These are phyloP conservation scores for Solenopsis fugax DNA, from an alignment of 1,140 invertebrate genomes.

Conservation along the genomic window DNA sequence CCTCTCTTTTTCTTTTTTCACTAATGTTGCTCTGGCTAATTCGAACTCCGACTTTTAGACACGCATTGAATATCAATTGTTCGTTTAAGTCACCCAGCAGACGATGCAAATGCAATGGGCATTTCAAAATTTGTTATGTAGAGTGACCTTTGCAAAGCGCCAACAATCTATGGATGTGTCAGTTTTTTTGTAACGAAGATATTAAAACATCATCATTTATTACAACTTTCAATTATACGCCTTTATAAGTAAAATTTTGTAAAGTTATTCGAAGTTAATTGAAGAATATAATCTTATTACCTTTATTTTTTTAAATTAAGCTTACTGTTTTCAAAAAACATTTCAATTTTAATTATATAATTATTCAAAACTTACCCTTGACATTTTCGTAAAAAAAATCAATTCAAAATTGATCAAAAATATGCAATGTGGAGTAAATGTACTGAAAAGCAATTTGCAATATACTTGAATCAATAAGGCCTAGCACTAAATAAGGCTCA, in stretches of 20 bases:
- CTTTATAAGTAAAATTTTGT: neutral
- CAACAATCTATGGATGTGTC: neutral
- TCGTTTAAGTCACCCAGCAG: conserved; percentile 20
- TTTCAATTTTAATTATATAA: no score
- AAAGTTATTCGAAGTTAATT: neutral
- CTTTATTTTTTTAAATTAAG: no score
- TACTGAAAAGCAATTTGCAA: no score
- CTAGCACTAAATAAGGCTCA: no score
- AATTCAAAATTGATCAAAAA: no score
- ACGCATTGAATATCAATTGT: conserved; percentile 40
- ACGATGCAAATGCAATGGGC: neutral
- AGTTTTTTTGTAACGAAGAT: neutral
- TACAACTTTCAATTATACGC: neutral
- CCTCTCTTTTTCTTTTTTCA: neutral
- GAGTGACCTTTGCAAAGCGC: neutral
- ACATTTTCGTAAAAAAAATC: no score
- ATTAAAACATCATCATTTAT: neutral
- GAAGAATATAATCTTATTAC: conserved; percentile 1
- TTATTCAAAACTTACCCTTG: no score
- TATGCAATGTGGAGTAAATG: no score
- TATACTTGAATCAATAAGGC: no score
- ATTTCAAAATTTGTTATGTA: conserved; percentile 10
- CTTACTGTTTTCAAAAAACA: no score
- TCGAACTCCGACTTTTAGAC: conserved; percentile 21
- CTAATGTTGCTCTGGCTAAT: conserved; percentile 9